A percentile compares a stretch with the other conserved stretches of the same genome.
Conservation (phyloP, 2,888 invertebrate genomes). For the Rhagophthalmus giganteus region DNA sequence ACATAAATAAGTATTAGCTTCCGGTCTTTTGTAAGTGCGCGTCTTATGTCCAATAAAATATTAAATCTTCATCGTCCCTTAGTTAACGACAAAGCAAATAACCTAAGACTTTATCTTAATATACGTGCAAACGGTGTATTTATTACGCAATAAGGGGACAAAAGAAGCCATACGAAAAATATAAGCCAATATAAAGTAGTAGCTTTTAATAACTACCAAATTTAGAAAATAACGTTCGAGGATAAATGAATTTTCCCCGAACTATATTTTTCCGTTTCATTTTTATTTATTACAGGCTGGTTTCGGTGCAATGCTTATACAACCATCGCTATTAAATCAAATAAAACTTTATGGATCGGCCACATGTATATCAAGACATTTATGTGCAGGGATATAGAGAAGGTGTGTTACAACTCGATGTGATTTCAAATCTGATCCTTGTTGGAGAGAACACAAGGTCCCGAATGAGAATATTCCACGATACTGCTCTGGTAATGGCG, state of each 20-base stretch:
- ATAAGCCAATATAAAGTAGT: no score
- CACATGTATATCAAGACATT: constrained; percentile 46
- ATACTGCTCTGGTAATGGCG: constrained; percentile 27
- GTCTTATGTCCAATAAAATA: no score
- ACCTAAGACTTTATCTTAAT: no score
- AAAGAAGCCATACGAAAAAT: neutral
- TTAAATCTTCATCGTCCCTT: no score
- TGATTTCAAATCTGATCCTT: constrained; percentile 27
- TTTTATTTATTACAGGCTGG: constrained; percentile 38
- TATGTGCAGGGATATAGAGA: constrained; percentile 28
- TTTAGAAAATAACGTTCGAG: constrained; percentile 4
- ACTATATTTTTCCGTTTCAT: constrained; percentile 31
- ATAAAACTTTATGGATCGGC: constrained; percentile 51
- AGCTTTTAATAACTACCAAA: constrained; percentile 6
- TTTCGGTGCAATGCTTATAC: constrained; percentile 37
- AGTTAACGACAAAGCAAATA: no score
- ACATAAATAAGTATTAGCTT: no score
- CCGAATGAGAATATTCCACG: constrained; percentile 25
- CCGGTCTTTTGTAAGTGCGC: no score
- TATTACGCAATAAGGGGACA: no score
- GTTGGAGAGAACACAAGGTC: constrained; percentile 24
- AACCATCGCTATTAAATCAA: constrained; percentile 47
- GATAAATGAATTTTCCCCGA: neutral
- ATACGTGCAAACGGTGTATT: no score
- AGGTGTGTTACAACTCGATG: constrained; percentile 27